These are phyloP conservation scores for Vanessa cardui DNA, from an alignment of 2,888 invertebrate species.

Conservation along the genomic window DNA sequence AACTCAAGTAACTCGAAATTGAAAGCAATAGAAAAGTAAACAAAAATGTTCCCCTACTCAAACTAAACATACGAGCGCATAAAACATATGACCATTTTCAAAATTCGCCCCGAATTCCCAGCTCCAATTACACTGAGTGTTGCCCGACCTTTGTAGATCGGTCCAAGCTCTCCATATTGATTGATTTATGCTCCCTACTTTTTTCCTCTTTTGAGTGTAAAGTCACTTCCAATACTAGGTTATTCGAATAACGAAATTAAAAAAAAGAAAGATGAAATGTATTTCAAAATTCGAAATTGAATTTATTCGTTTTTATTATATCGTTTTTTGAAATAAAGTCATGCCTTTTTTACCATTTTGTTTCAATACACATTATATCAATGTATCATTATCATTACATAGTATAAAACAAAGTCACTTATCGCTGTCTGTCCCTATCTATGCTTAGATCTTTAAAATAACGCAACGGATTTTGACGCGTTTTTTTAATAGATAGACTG, in stretches of 20 bases:
- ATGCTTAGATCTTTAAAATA: too few species aligned
- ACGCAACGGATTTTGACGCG: too few species aligned
- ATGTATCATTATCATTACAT: too few species aligned
- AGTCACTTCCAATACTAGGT: not conserved
- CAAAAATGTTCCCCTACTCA: not conserved
- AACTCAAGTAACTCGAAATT: too few species aligned
- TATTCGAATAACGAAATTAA: not conserved
- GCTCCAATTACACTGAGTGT: slow-evolving; percentile 15
- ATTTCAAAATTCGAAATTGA: too few species aligned
- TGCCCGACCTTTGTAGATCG: slow-evolving; percentile 14
- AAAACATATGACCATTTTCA: slow-evolving; percentile 2
- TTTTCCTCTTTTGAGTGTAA: slow-evolving; percentile 2
- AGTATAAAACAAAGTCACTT: too few species aligned
- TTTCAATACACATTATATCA: too few species aligned
- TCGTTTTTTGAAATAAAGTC: too few species aligned
- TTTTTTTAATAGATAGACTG: too few species aligned
- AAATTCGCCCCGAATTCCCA: slow-evolving; percentile 1
- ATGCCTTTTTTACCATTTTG: too few species aligned
- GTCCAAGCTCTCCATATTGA: slow-evolving; percentile 12
- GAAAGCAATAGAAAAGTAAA: not conserved
- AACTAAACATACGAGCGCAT: not conserved
- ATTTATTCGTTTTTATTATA: too few species aligned
- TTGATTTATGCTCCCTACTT: slow-evolving; percentile 8
- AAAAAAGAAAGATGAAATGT: not conserved
- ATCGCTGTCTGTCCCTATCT: too few species aligned